Evolutionary conservation across 2,888 invertebrate species (phyloP), one percentile per base, ranked within the genome.

Genomic region (Dicycla oo): DNA sequence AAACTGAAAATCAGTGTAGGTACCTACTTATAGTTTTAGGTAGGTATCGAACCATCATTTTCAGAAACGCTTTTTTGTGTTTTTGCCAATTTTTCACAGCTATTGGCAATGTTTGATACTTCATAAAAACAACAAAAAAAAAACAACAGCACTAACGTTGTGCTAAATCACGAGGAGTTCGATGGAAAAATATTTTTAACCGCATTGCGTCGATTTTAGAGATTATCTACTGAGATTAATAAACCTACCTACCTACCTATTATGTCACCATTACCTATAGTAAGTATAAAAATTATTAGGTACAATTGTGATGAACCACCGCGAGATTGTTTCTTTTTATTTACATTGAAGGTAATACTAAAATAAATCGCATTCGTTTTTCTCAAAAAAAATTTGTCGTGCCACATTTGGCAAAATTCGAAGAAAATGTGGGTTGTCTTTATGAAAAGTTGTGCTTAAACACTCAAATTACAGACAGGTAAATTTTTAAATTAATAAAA

Each of bases 141-240:
- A 56, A 34, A n/a, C 18, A 7, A 13, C n/a, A n/a, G n/a, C n/a
- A n/a, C 1, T 13, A 20, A 34, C 6, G 20, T 18, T 43, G 10
- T 40, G 11, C 3, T 45, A 47, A 47, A 54, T 60, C 54, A 74
- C 60, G 34, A 43, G 51, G 34, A 43, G 51, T 18, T 70, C 11
- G 3, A 15, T 60, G 49, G 56, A 49, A 30, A 69, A 34, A 54
- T 60, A 73, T 74, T 60, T 72, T 23, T 61, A 43, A 73, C 73
- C 45, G 79, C 79, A 74, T 40, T 71, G 58, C 79, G 73, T 23
- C 45, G 53, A n/a, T 58, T 53, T 79, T 38, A 15, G 18, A 51
- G 57, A 69, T 43, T 43, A 57, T 38, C 34, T 26, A 15, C 15
- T 26, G 6, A 49, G 3, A 71, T 51, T n/a, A 18, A 8, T 54